These are phyloP conservation scores for Rhamnusium bicolor DNA, from an alignment of 2,888 invertebrate species.

Conservation along the genomic window DNA sequence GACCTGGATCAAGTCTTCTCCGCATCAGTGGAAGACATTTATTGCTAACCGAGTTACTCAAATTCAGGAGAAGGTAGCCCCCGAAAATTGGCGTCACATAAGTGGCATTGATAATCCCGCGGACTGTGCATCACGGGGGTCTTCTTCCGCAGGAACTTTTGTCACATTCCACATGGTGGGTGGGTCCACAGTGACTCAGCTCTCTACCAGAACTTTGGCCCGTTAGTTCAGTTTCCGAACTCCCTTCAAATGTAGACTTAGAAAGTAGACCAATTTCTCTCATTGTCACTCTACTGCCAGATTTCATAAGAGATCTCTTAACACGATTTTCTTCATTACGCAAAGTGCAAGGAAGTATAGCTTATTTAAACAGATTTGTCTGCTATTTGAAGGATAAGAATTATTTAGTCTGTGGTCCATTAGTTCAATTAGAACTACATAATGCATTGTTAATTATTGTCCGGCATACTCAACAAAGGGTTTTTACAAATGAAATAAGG, in stretches of 20 bases:
- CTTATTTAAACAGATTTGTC: background rate
- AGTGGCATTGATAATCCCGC: background rate
- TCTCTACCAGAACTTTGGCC: background rate
- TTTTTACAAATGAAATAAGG: too few species aligned
- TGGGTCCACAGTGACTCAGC: background rate
- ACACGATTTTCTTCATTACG: background rate
- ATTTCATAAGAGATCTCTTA: background rate
- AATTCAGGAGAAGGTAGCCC: background rate
- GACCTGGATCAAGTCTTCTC: slow-evolving; percentile 4
- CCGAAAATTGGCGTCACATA: background rate
- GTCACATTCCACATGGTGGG: background rate
- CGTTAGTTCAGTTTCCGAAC: background rate
- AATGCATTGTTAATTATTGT: too few species aligned
- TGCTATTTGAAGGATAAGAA: background rate
- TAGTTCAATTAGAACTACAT: background rate
- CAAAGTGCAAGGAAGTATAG: background rate
- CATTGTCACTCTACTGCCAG: background rate
- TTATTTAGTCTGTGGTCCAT: background rate
- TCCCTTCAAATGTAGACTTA: background rate
- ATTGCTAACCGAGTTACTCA: background rate
- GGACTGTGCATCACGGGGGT: background rate
- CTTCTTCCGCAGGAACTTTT: background rate
- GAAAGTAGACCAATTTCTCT: background rate
- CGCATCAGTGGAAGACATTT: background rate
- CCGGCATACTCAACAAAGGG: too few species aligned